Base-by-base conservation (phyloP, 2,888 invertebrate species). In the Yponomeuta evonymella region DNA sequence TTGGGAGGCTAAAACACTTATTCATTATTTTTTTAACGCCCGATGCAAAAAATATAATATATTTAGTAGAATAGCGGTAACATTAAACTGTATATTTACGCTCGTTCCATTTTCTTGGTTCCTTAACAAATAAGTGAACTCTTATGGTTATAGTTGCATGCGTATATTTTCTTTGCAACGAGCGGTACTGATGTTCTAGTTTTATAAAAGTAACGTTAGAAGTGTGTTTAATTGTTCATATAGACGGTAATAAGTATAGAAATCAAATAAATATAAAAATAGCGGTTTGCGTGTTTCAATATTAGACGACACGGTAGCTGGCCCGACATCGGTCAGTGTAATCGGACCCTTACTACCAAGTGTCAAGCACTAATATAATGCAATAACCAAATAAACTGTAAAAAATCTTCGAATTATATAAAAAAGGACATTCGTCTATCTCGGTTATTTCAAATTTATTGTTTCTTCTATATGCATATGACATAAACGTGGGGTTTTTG, bases 161-260 rank as follows among this genome's bases (percentile, higher is more conserved):
- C 73, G 73, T 73, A 72, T 73, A 73, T 72, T 72, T 72, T 73
- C 76, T 70, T 77, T 76, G 77, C 79, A 77, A 79, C 83, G 84
- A 83, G 84, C 82, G 74, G 83, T 83, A 83, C 83, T 83, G 83
- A 83, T 76, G 77, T 72, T 73, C 74, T 69, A 73, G 75, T 74
- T 72, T 74, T 71, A 12, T 58, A 58, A 58, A 58, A 58, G 48
- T 71, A 75, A 67, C 74, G 30, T 69, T 30, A 62, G 82, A 82
- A 82, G 82, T 75, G 83, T 84, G 83, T 81, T 79, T 82, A 80
- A 58, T 58, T 58, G 51, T 58, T 58, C 12, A 58, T 58, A 15
- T 58, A 58, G 15, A 15, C 15, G 51, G 51, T 81, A 81, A 78
- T 23, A 66, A 67, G 33, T 64, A 64, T 23, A 29, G 36, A 43